Evolutionary conservation across 2,888 invertebrate genomes (phyloP), one percentile per base, ranked within the genome.

Genomic region (Ormyrus pomaceus): DNA sequence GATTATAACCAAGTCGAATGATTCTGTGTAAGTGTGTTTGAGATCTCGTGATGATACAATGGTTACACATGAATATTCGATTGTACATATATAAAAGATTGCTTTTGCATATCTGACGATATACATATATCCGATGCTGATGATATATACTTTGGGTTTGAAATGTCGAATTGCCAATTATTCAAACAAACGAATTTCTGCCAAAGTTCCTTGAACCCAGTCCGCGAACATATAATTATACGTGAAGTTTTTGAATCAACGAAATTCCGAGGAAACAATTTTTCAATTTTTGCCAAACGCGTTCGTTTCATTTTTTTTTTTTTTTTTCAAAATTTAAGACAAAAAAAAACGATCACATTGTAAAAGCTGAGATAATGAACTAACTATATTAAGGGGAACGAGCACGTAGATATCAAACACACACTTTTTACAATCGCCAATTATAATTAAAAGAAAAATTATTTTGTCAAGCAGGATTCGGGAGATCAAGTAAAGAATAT

Each of bases 151-250:
- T 48, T 73, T 73, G 10, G 56, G 48, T 65, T 50, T 34, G 34
- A 34, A 34, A 34, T 34, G 34, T 34, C 34, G 62, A 76, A 76
- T 76, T 56, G 62, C 69, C 69, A 61, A 55, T 55, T 61, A 61
- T 6, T 69, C 59, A 34, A 62, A 69, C 19, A 71, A 66, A 77
- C 56, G 62, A 79, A 73, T 69, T 79, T 79, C 51, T 73, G 56
- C 55, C 68, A 79, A 74, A 74, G 62, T 74, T 74, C 69, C 62
- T 79, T 65, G 58, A 69, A 65, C 45, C 34, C 34, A 59, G 56
- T 48, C 34, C 34, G 51, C 66, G 19, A 62, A 48, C 55, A 53
- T 19, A 19, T 19, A 19, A 19, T 53, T 76, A 34, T 4, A 34
- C 34, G 34, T 34, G 19, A 13, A 19, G 55, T 46, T 13, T 48